These are phyloP conservation scores for Arenicola marina DNA, from an alignment of 2,888 invertebrate genomes.

Conservation along the genomic window DNA sequence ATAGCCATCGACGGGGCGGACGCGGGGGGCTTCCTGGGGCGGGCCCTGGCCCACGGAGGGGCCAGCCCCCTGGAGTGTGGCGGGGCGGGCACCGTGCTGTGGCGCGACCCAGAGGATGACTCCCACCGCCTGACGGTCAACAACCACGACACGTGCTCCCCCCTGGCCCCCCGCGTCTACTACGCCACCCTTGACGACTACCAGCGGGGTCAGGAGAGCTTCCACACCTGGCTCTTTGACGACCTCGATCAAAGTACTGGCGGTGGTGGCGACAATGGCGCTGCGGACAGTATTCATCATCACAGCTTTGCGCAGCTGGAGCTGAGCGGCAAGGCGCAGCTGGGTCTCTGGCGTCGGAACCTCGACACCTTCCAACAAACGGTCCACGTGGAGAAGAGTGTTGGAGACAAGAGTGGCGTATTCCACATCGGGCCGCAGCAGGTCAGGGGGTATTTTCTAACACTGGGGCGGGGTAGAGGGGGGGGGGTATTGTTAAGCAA, in stretches of 20 bases:
- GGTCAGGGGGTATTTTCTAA: too few relatives aligned
- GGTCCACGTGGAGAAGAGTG: conserved; percentile 34
- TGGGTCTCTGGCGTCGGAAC: conserved; percentile 40
- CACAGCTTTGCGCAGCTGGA: conserved; percentile 31
- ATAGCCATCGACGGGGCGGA: conserved; percentile 39
- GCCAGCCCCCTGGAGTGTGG: conserved; percentile 41
- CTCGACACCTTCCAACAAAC: conserved; percentile 37
- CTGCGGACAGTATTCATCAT: neutral
- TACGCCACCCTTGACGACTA: conserved; percentile 36
- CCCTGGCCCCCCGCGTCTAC: conserved; percentile 31
- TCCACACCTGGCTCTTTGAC: conserved; percentile 43
- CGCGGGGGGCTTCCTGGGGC: conserved; percentile 32
- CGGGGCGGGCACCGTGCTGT: conserved; percentile 42
- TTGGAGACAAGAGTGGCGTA: conserved; percentile 39
- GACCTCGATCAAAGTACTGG: conserved; percentile 10
- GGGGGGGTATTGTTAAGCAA: too few relatives aligned
- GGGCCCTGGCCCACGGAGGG: conserved; percentile 37
- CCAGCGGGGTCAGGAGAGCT: conserved; percentile 40
- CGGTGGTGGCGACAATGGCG: neutral
- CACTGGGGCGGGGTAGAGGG: too few relatives aligned
- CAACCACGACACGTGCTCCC: conserved; percentile 38
- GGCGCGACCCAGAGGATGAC: conserved; percentile 19
- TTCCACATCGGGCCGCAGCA: conserved; percentile 31
- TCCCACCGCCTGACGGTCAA: conserved; percentile 35
- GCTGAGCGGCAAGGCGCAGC: conserved; percentile 38